A percentile compares a stretch with the other conserved stretches of the same genome.
Evolutionary conservation across 2,797 vertebrate species (phyloP).

Genomic region (Cyclura pinguis): DNA sequence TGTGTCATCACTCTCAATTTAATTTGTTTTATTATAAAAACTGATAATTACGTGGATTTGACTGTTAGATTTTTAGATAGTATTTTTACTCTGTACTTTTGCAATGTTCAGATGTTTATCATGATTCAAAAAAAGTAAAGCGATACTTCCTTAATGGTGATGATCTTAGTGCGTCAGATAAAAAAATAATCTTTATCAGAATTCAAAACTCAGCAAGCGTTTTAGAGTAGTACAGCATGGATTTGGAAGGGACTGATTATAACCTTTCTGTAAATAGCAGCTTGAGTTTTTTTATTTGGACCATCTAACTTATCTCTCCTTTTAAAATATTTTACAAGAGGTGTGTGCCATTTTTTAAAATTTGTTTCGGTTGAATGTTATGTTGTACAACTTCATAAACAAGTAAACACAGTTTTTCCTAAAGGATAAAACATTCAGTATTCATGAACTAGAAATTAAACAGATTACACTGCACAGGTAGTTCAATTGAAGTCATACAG

Average conservation of each 20-base stretch:
- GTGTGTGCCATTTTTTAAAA: too few species aligned
- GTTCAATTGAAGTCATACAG: too few species aligned
- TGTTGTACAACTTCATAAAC: too few species aligned
- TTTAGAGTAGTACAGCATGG: neutral
- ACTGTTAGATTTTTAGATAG: neutral
- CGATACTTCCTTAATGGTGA: neutral
- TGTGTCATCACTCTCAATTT: neutral
- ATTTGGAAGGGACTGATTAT: neutral
- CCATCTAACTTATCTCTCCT: too few species aligned
- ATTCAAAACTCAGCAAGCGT: neutral
- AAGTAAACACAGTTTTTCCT: too few species aligned
- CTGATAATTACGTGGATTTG: neutral
- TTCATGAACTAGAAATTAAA: too few species aligned
- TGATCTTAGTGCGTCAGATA: conserved; percentile 1
- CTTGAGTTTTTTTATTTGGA: too few species aligned
- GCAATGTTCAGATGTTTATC: conserved; percentile 21
- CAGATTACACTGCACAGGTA: too few species aligned
- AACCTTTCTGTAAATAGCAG: too few species aligned
- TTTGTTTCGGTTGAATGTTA: too few species aligned
- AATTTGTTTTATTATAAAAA: neutral
- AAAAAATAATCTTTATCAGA: neutral
- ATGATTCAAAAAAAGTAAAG: neutral
- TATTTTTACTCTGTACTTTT: neutral
- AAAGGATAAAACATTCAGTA: too few species aligned
- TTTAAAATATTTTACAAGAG: too few species aligned